Evolutionary conservation across 2,888 invertebrate genomes (phyloP).

Genomic region (Ochropacha duplaris): DNA sequence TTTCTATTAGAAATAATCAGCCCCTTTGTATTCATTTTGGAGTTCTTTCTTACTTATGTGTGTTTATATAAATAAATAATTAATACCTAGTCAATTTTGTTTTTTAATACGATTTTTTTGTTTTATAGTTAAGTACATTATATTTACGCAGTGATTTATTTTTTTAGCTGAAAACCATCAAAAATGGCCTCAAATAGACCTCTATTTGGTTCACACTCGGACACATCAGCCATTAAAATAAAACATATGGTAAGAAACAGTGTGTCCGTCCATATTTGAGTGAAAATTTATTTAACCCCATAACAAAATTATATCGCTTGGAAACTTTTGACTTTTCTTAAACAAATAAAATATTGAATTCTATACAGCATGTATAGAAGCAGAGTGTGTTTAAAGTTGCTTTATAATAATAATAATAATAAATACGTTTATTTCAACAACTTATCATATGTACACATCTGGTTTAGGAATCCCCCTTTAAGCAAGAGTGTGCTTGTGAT

Average conservation of each 20-base stretch:
- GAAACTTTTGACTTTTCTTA: not conserved
- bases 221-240: conserved; percentile 84
- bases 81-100: too few relatives aligned
- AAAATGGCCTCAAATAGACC: conserved; percentile 57
- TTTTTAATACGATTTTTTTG: too few relatives aligned
- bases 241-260: conserved; percentile 77
- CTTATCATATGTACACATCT: too few relatives aligned
- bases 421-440: too few relatives aligned
- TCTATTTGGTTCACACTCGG: conserved; percentile 84
- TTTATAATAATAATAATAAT: too few relatives aligned
- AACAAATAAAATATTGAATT: not conserved
- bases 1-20: too few relatives aligned
- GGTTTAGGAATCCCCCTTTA: too few relatives aligned
- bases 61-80: too few relatives aligned
- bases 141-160: not conserved
- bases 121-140: not conserved
- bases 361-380: not conserved
- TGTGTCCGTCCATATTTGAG: not conserved
- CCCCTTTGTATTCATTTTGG: too few relatives aligned
- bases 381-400: not conserved
- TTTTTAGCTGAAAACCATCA: conserved; percentile 5
- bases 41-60: too few relatives aligned
- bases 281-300: not conserved
- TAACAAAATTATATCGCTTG: not conserved
- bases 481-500: too few relatives aligned